These are phyloP conservation scores for Zosterops lateralis DNA, from an alignment of 2,113 vertebrate species.

Conservation along the genomic window DNA sequence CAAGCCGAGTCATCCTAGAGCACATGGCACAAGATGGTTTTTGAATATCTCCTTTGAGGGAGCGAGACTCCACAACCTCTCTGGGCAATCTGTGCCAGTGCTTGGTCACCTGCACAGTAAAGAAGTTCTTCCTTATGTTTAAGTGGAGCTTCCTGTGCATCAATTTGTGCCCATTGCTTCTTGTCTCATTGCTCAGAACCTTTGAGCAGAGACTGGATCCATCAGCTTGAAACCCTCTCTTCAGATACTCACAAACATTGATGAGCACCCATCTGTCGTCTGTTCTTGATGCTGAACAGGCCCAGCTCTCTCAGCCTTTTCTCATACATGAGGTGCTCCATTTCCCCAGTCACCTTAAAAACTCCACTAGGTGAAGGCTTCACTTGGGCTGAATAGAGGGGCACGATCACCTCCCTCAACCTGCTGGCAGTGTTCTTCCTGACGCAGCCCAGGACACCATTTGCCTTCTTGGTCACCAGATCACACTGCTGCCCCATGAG, in stretches of 20 bases:
- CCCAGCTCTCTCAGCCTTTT: background rate
- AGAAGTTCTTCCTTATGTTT: background rate
- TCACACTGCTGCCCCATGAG: background rate
- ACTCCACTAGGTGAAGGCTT: background rate
- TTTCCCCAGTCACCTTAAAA: too few relatives aligned
- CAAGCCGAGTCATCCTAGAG: background rate
- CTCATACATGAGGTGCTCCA: background rate
- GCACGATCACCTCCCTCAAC: fast-evolving
- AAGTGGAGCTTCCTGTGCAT: background rate
- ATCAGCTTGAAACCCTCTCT: too few relatives aligned
- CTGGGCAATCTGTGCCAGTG: background rate
- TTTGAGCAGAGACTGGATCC: background rate
- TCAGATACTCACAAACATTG: background rate
- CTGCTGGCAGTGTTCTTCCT: background rate
- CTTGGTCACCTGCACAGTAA: background rate
- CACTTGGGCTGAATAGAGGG: background rate
- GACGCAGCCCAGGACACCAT: fast-evolving
- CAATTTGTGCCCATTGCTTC: background rate
- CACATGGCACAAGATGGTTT: background rate
- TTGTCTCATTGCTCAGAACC: background rate
- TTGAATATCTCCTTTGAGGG: background rate
- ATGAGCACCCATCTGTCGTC: background rate
- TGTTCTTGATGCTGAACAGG: background rate
- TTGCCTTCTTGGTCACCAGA: background rate
- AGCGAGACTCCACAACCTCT: background rate